Evolutionary conservation across 92 coral and sea anemone species (phyloP).

Genomic region (Porites cylindrica): DNA sequence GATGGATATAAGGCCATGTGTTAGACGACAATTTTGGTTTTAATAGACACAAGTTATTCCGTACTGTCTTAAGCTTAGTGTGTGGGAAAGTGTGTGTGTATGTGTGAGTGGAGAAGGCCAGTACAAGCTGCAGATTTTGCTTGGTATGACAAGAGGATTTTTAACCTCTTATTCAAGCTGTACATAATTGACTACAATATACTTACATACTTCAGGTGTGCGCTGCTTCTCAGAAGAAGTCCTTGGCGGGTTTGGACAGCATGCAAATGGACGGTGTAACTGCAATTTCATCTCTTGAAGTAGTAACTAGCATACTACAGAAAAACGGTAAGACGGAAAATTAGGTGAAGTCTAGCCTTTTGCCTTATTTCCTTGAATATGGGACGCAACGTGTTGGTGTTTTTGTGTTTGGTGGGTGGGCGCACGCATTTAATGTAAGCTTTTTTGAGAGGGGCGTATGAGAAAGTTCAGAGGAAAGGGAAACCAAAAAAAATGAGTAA

Average conservation of each 20-base stretch:
- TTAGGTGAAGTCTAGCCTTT: background rate
- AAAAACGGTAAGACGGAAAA: background rate
- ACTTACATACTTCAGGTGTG: constrained; percentile 17
- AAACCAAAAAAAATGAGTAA: background rate
- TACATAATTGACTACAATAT: background rate
- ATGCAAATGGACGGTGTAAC: constrained; percentile 18
- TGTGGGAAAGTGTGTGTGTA: background rate
- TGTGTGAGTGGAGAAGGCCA: background rate
- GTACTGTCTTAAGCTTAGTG: background rate
- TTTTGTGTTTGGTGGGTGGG: too few species aligned
- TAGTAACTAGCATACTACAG: background rate
- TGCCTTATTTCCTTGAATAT: too few species aligned
- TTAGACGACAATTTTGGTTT: background rate
- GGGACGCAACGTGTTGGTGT: too few species aligned
- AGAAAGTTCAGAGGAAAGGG: background rate
- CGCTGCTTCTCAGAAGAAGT: constrained; percentile 47
- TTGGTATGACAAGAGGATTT: constrained; percentile 1
- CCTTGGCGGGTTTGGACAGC: constrained; percentile 50
- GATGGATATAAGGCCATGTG: background rate
- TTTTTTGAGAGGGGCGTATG: background rate
- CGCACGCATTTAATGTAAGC: background rate
- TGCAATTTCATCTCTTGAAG: constrained; percentile 17
- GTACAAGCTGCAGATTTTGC: background rate
- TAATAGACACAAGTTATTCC: background rate
- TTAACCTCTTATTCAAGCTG: background rate